Conservation (phyloP, 2,113 vertebrate species). For the Oreocharis arfaki region DNA sequence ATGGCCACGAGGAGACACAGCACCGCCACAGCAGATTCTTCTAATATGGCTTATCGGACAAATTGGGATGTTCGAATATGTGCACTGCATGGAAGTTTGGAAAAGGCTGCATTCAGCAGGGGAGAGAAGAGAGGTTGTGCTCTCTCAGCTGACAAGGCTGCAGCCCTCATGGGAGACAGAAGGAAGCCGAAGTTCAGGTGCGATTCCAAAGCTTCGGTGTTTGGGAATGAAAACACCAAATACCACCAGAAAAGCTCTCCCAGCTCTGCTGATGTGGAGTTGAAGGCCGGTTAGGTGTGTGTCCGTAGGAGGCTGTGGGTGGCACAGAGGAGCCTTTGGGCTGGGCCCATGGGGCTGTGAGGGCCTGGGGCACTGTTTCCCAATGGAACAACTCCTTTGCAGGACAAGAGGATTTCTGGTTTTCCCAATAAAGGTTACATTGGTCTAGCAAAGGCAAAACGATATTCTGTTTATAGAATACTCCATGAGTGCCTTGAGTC, state of each 20-base stretch:
- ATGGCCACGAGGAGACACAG: fast-evolving
- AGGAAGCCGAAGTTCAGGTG: neutral
- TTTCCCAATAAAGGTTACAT: neutral
- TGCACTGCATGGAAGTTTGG: fast-evolving
- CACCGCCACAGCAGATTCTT: fast-evolving
- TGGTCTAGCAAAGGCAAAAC: constrained; percentile 8
- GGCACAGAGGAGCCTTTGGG: neutral
- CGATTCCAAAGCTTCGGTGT: neutral
- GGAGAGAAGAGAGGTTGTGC: neutral
- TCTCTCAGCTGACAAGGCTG: neutral
- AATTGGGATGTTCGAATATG: fast-evolving
- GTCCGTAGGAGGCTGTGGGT: neutral
- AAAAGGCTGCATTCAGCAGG: neutral
- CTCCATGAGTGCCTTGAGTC: no score
- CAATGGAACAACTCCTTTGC: neutral
- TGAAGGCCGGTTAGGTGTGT: fast-evolving
- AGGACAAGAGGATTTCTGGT: neutral
- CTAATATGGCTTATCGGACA: fast-evolving
- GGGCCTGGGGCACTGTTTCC: neutral
- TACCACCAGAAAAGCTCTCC: no score
- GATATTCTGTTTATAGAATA: neutral
- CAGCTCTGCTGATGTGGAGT: neutral
- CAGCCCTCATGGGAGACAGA: fast-evolving
- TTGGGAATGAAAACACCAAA: neutral
- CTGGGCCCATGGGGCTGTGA: fast-evolving